Percentiles rank a stretch among this genome's conserved stretches.
phyloP scores from a whole-genome alignment of 2,797 vertebrate genomes.

The Thripadectes ignobilis region DNA sequence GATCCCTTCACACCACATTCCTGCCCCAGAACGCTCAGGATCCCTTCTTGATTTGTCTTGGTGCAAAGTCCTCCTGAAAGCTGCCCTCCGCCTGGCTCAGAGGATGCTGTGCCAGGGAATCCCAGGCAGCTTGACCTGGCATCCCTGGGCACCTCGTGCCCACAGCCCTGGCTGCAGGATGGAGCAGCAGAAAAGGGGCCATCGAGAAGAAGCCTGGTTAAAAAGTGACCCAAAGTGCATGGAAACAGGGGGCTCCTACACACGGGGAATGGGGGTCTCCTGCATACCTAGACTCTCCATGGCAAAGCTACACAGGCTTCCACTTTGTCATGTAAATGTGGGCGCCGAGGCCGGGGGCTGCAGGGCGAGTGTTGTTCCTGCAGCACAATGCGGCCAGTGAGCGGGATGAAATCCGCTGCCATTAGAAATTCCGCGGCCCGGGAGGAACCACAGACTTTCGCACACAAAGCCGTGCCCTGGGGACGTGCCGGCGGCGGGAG shows the following conservation, averaged over 20 bases:
- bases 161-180: neutral
- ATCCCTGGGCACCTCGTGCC: neutral
- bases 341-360: conserved; percentile 74
- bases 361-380: conserved; percentile 15
- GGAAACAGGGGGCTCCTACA: neutral
- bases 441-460: conserved; percentile 35
- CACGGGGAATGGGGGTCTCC: neutral
- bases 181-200: neutral
- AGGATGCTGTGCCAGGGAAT: neutral
- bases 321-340: conserved; percentile 98
- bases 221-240: conserved; percentile 28
- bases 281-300: conserved; percentile 89
- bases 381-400: conserved; percentile 59
- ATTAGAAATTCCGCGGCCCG: conserved; percentile 53
- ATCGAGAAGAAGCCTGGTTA: neutral
- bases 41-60: neutral
- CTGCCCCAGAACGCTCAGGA: neutral
- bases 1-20: neutral
- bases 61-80: neutral
- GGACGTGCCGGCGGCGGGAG: neutral
- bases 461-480: conserved; percentile 39
- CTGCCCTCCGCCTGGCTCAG: accelerated
- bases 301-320: conserved; percentile 84
- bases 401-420: conserved; percentile 43
- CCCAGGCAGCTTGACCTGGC: accelerated